These are phyloP conservation scores for Eristalis pertinax DNA, from an alignment of 2,888 invertebrate species.

Conservation along the genomic window DNA sequence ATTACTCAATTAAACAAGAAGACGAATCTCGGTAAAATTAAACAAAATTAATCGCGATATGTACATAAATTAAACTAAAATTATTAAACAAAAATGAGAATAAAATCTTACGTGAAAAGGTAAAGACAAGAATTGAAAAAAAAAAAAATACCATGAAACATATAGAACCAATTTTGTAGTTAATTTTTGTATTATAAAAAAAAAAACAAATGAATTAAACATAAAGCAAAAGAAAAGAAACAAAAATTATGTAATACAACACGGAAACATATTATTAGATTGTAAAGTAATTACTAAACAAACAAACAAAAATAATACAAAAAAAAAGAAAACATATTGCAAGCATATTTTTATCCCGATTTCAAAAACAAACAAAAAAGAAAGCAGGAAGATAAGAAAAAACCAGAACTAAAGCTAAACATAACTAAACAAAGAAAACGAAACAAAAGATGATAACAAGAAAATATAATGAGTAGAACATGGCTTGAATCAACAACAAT, in stretches of 20 bases:
- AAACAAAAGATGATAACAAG: conserved; percentile 44
- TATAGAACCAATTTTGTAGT: conserved; percentile 77
- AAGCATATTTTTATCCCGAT: conserved; percentile 72
- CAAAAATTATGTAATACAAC: conserved; percentile 68
- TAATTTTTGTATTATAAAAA: conserved; percentile 72
- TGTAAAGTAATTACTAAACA: conserved; percentile 71
- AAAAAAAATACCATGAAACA: conserved; percentile 58
- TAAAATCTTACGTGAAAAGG: conserved; percentile 17
- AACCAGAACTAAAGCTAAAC: conserved; percentile 47
- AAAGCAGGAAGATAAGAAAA: conserved; percentile 41
- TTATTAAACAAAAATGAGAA: conserved; percentile 27
- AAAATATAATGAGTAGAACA: conserved; percentile 62
- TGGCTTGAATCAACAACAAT: conserved; percentile 66
- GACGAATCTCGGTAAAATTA: conserved; percentile 43
- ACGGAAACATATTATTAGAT: conserved; percentile 72
- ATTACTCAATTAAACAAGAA: conserved; percentile 42
- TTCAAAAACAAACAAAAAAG: conserved; percentile 53
- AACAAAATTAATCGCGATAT: conserved; percentile 66
- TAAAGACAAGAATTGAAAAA: conserved; percentile 39
- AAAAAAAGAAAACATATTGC: conserved; percentile 68
- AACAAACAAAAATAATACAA: conserved; percentile 63
- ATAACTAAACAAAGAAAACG: conserved; percentile 28
- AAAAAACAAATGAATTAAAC: conserved; percentile 52
- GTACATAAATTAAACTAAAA: conserved; percentile 67
- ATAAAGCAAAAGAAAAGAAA: conserved; percentile 66